Percentiles rank a stretch among this genome's conserved stretches.
phyloP scores from a whole-genome alignment of 2,888 invertebrate genomes.

The Sinelater perroti region DNA sequence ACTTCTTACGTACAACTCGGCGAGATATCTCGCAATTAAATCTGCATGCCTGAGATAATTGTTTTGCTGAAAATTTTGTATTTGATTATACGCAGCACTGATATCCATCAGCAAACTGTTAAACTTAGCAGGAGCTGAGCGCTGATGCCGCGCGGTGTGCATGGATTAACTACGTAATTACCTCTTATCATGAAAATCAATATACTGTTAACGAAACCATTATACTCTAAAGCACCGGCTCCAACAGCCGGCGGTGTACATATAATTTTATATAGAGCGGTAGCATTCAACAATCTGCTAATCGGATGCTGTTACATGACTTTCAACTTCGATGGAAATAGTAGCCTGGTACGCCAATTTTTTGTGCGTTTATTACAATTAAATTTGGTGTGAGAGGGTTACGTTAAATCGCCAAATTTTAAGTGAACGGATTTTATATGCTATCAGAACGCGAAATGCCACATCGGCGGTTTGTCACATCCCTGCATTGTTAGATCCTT shows the following conservation, averaged over 20 bases:
- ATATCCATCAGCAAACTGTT: constrained; percentile 14
- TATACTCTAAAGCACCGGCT: constrained; percentile 22
- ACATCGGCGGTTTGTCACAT: constrained; percentile 7
- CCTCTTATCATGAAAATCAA: constrained; percentile 31
- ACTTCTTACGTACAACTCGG: not conserved
- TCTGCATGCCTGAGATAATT: constrained; percentile 15
- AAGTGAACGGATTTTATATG: too few species aligned
- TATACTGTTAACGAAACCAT: constrained; percentile 29
- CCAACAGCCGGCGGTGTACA: constrained; percentile 20
- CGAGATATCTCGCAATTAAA: constrained; percentile 14
- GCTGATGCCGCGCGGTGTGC: constrained; percentile 13
- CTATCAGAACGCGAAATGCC: too few species aligned
- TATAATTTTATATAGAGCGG: constrained; percentile 22
- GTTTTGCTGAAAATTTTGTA: constrained; percentile 5
- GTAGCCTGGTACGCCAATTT: too few species aligned
- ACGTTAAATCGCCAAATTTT: too few species aligned
- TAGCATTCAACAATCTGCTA: constrained; percentile 6
- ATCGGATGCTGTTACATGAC: too few species aligned
- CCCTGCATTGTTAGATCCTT: not conserved
- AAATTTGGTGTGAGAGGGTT: too few species aligned
- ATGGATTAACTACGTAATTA: constrained; percentile 26
- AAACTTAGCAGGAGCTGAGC: constrained; percentile 18
- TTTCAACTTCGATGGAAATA: too few species aligned
- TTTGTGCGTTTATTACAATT: too few species aligned
- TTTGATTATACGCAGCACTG: constrained; percentile 15